These are phyloP conservation scores for Sebastes fasciatus DNA, from an alignment of 2,113 vertebrate genomes.

Conservation along the genomic window DNA sequence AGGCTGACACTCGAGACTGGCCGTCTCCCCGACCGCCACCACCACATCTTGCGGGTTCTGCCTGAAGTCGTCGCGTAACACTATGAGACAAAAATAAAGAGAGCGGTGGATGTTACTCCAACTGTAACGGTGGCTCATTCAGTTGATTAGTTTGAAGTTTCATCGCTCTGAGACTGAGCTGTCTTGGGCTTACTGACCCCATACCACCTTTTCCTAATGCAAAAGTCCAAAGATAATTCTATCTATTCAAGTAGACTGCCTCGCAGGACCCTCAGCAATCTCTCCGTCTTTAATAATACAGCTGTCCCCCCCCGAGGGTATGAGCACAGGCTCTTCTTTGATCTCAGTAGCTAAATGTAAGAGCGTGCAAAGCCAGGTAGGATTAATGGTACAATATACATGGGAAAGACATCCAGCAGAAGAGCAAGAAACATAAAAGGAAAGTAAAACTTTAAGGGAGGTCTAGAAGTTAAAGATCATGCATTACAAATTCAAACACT, in stretches of 20 bases:
- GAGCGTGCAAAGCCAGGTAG: slow-evolving; percentile 19
- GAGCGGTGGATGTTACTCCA: neutral
- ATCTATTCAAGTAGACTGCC: slow-evolving; percentile 26
- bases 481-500: slow-evolving; percentile 4
- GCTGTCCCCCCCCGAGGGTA: slow-evolving; percentile 32
- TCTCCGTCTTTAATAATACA: slow-evolving; percentile 57
- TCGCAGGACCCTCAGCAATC: slow-evolving; percentile 30
- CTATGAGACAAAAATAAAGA: slow-evolving; percentile 72
- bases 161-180: slow-evolving; percentile 10
- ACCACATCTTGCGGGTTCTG: slow-evolving; percentile 93
- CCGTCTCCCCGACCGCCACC: slow-evolving; percentile 92
- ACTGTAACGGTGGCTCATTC: slow-evolving; percentile 16
- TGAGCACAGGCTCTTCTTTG: slow-evolving; percentile 10
- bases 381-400: slow-evolving; percentile 30
- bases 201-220: slow-evolving; percentile 35
- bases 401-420: neutral
- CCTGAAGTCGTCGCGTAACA: slow-evolving; percentile 94
- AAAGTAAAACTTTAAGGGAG: slow-evolving; percentile 17
- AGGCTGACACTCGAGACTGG: slow-evolving; percentile 92
- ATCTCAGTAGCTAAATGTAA: slow-evolving; percentile 44
- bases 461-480: slow-evolving; percentile 8
- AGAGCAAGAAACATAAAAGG: slow-evolving; percentile 12
- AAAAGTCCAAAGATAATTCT: slow-evolving; percentile 47
- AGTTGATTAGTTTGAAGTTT: slow-evolving; percentile 32
- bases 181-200: slow-evolving; percentile 21